Conservation (phyloP, 2,113 vertebrate genomes). For the Apteryx mantelli region DNA sequence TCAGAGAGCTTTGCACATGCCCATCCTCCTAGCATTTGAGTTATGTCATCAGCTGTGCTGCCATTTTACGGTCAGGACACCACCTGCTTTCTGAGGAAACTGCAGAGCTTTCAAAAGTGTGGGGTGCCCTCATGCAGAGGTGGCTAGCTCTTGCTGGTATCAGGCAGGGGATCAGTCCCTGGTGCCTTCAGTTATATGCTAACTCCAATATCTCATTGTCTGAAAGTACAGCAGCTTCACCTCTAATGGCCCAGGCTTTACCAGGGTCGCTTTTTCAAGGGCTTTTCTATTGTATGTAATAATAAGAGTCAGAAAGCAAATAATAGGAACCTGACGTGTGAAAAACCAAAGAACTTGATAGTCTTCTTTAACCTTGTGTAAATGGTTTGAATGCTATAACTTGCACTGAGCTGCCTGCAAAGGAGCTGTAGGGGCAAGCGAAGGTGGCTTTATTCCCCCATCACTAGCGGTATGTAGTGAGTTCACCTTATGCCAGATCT, state of each 20-base stretch:
- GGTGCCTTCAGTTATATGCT: not conserved
- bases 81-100: not conserved
- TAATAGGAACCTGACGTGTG: rapidly evolving
- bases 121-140: not conserved
- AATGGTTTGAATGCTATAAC: not conserved
- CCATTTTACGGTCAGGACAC: not conserved
- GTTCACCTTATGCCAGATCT: too few species aligned
- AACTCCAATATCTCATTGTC: not conserved
- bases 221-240: not conserved
- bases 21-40: rapidly evolving
- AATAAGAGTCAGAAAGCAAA: slow-evolving; percentile 28
- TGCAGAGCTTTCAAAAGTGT: not conserved
- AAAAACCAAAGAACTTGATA: not conserved
- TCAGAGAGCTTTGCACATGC: not conserved
- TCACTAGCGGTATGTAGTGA: too few species aligned
- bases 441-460: not conserved
- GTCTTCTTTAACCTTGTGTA: not conserved
- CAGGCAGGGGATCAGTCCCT: not conserved
- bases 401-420: not conserved
- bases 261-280: slow-evolving; percentile 24
- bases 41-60: not conserved
- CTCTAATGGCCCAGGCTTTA: not conserved
- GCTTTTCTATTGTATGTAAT: slow-evolving; percentile 28
- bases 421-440: not conserved
- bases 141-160: not conserved